Base-by-base conservation (phyloP, 53 echinoderm and acorn worm genomes). In the Mesocentrotus franciscanus region DNA sequence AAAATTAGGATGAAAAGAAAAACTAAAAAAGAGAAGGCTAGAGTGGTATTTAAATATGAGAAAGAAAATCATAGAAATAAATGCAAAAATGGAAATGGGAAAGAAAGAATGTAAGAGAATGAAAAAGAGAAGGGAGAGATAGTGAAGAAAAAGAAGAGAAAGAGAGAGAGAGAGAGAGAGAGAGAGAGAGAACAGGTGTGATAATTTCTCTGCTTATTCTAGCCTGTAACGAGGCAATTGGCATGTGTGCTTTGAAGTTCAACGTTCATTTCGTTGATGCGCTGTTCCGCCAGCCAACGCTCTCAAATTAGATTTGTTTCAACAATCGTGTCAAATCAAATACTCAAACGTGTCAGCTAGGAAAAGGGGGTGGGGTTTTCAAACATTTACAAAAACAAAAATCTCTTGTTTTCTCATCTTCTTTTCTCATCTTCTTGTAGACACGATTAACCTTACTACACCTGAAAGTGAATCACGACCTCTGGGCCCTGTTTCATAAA, bases 301-400 rank as follows among this genome's bases (percentile, higher is more conserved):
- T 10, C 84, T 84, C 18, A 84, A 84, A 84, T 84, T 84, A 84
- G 84, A 84, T 84, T 84, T 42, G 84, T 84, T 84, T 22, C 84
- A 84, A 42, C 49, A 49, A 5, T 84, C 49, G 49, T 49, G 36
- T 49, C 84, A 42, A 36, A 84, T 84, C 49, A 84, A 49, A 84
- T 84, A 84, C 49, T 32, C 84, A 5, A 33, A 49, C 39, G 49
- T 84, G 24, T 84, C 18, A 22, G 49, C 84, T 1, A 74, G 74
- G 74, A 74, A 74, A 30, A 30, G 30, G 10, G 74, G 74, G 74
- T 29, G 30, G 74, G 30, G 74, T 11, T 11, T 74, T 9, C 29
- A 22, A 66, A 66, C 66, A 22, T 66, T 66, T 66, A 20, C 16
- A 66, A 66, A 66, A 22, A 39, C 39, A 39, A 39, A 39, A 39